Conservation (phyloP, 92 coral and sea anemone genomes). For the Hydrozoanthus gracilis region DNA sequence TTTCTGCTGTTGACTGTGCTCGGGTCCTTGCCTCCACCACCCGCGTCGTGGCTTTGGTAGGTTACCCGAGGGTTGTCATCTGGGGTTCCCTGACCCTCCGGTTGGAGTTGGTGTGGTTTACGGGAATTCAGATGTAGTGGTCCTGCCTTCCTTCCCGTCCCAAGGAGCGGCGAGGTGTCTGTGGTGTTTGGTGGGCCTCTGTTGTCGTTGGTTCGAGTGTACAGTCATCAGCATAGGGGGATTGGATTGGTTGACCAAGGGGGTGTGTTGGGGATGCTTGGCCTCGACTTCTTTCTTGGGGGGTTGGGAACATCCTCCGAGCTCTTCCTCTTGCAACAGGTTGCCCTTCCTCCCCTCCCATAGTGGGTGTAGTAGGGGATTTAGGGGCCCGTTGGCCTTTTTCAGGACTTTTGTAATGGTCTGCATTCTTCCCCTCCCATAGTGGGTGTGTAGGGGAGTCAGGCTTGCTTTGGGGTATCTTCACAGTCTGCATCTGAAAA, state of each 20-base stretch:
- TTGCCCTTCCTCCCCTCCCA: constrained; percentile 29
- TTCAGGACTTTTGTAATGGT: neutral
- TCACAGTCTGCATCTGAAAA: neutral
- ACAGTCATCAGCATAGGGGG: constrained; percentile 19
- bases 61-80: constrained; percentile 19
- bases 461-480: constrained; percentile 1
- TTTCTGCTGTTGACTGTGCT: no score
- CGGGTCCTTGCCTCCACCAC: no score
- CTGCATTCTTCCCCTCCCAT: constrained; percentile 3
- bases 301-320: constrained; percentile 16
- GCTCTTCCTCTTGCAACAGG: constrained; percentile 28
- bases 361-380: neutral
- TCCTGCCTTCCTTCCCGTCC: constrained; percentile 17
- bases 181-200: constrained; percentile 14
- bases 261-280: constrained; percentile 2
- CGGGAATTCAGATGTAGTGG: constrained; percentile 13
- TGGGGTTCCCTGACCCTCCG: constrained; percentile 26
- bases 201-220: neutral
- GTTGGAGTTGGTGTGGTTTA: constrained; percentile 20
- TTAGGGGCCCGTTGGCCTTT: neutral
- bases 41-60: no score
- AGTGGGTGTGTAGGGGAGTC: constrained; percentile 19
- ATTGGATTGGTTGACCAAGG: neutral
- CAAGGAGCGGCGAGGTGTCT: constrained; percentile 6
- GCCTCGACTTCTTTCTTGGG: constrained; percentile 7